Evolutionary conservation across 2,113 vertebrate species (phyloP).

Genomic region (Petromus typicus): DNA sequence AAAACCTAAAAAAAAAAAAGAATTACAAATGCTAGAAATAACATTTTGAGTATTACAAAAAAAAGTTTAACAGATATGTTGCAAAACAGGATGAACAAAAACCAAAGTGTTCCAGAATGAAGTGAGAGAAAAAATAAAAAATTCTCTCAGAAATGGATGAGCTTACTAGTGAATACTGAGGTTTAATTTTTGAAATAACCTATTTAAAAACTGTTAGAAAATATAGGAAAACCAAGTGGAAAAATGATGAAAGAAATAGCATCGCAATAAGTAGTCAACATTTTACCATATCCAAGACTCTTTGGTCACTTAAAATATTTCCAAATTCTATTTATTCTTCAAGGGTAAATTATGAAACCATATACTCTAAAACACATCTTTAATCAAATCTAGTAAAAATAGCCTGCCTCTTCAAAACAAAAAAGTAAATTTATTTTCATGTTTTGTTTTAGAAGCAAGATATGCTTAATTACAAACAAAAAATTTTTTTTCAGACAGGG

Average conservation of each 20-base stretch:
- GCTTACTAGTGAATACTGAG: not conserved
- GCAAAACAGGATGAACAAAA: not conserved
- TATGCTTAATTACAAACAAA: not conserved
- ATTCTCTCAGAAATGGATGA: not conserved
- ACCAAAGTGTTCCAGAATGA: not conserved
- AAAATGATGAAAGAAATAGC: slow-evolving; percentile 16
- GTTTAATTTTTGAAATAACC: not conserved
- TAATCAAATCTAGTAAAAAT: slow-evolving; percentile 4
- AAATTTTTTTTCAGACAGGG: not conserved
- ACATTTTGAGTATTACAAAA: not conserved
- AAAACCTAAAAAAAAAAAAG: not conserved
- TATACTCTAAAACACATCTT: not conserved
- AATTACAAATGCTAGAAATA: not conserved
- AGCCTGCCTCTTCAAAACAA: not conserved
- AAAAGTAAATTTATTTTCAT: not conserved
- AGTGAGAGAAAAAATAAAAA: slow-evolving; percentile 32
- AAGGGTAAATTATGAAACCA: not conserved
- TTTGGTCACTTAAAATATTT: not conserved
- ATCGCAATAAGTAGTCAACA: not conserved
- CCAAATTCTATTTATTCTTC: slow-evolving; percentile 9
- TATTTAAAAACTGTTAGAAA: slow-evolving; percentile 23
- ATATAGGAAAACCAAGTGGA: not conserved
- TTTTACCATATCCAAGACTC: not conserved
- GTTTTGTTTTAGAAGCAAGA: not conserved
- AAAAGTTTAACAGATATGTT: not conserved